A percentile compares a stretch with the other conserved stretches of the same genome.
Conservation (phyloP, 2,113 vertebrate species). For the Petrocephalus microphthalmus region DNA sequence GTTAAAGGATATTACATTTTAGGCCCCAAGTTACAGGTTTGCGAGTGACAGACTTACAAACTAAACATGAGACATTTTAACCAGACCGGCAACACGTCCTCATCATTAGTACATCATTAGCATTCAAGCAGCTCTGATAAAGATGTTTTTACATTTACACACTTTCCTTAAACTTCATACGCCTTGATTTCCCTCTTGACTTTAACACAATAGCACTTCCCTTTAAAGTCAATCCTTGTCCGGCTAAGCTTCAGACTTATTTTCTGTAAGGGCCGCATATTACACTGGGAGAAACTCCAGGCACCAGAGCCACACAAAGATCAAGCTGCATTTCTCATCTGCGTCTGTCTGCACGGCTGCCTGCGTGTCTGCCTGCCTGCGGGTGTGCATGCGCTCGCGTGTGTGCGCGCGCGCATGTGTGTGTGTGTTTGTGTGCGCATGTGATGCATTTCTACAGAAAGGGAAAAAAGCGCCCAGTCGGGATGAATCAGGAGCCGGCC, state of each 20-base stretch:
- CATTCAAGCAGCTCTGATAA: neutral
- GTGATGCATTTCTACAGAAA: conserved; percentile 72
- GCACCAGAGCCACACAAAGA: conserved; percentile 4
- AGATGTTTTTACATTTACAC: neutral
- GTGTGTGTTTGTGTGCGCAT: neutral
- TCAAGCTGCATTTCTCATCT: neutral
- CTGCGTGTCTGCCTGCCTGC: neutral
- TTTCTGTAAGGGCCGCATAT: conserved; percentile 17
- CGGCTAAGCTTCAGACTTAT: neutral
- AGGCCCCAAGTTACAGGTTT: neutral
- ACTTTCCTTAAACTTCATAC: neutral
- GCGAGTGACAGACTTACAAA: neutral
- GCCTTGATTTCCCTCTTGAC: neutral
- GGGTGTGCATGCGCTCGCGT: neutral
- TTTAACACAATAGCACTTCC: neutral
- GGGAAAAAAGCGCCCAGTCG: conserved; percentile 58
- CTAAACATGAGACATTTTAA: neutral
- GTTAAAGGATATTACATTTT: neutral
- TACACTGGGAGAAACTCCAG: conserved; percentile 12
- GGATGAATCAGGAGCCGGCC: conserved; percentile 93
- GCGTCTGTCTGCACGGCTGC: neutral
- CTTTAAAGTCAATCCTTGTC: conserved; percentile 7
- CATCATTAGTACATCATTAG: neutral
- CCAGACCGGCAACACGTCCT: neutral
- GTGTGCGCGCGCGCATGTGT: neutral